These are phyloP conservation scores for Panzeria rudis DNA, from an alignment of 2,888 invertebrate genomes.

Conservation along the genomic window DNA sequence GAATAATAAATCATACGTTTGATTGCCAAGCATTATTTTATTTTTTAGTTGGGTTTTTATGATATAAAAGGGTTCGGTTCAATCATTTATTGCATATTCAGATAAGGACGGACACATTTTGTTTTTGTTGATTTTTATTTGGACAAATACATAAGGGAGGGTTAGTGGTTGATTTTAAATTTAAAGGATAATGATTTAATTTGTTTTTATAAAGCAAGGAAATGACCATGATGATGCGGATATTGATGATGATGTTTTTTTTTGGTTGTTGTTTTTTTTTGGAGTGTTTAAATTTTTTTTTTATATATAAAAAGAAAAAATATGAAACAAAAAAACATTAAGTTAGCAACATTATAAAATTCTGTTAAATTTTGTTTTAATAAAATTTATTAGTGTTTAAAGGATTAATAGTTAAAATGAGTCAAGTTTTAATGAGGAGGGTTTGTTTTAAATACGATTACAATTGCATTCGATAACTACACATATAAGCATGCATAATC, in stretches of 20 bases:
- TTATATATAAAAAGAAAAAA: conserved; percentile 82
- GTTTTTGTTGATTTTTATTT: conserved; percentile 52
- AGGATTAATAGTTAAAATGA: conserved; percentile 47
- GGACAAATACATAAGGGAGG: conserved; percentile 71
- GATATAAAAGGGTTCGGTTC: conserved; percentile 57
- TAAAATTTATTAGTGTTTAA: conserved; percentile 30
- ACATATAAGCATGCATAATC: conserved; percentile 62
- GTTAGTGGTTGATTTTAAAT: conserved; percentile 57
- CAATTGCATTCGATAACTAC: conserved; percentile 52
- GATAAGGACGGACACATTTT: conserved; percentile 77
- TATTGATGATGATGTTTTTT: conserved; percentile 74
- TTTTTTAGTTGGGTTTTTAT: conserved; percentile 57
- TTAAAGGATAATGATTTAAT: conserved; percentile 61
- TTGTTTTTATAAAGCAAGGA: conserved; percentile 79
- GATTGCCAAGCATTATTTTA: conserved; percentile 78
- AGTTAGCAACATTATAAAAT: conserved; percentile 80
- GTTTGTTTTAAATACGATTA: conserved; percentile 30
- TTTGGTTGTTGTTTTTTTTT: conserved; percentile 69
- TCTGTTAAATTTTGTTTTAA: conserved; percentile 36
- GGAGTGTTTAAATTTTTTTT: conserved; percentile 66
- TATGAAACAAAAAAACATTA: conserved; percentile 81
- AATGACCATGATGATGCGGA: conserved; percentile 81
- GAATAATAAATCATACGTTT: conserved; percentile 72
- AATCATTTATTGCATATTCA: conserved; percentile 55
- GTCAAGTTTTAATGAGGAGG: conserved; percentile 15